These are phyloP conservation scores for Anguilla marmorata DNA, from an alignment of 2,797 vertebrate species.

Conservation along the genomic window DNA sequence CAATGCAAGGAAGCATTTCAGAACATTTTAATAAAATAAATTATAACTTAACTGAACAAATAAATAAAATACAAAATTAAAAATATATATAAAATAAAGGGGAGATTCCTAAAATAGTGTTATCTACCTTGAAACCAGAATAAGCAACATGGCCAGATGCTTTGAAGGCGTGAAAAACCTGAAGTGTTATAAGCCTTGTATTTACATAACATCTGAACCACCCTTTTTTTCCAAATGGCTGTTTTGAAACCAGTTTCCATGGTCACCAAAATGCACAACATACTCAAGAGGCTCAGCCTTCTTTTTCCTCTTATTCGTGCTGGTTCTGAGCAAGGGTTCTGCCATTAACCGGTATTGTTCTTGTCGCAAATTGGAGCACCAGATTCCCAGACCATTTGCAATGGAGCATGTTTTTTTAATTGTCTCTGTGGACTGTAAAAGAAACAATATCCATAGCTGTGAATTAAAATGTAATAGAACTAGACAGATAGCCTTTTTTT, in stretches of 20 bases:
- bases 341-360: neutral
- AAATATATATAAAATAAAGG: slow-evolving; percentile 11
- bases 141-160: neutral
- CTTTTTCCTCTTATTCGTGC: neutral
- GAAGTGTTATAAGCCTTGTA: slow-evolving; percentile 6
- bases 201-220: neutral
- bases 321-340: slow-evolving; percentile 7
- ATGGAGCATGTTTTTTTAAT: neutral
- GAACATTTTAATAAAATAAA: slow-evolving; percentile 20
- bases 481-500: neutral
- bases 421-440: slow-evolving; percentile 13
- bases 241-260: slow-evolving; percentile 3
- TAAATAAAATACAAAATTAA: neutral
- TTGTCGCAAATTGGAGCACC: neutral
- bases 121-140: slow-evolving; percentile 9
- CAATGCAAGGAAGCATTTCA: slow-evolving; percentile 8
- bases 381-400: neutral
- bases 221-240: neutral
- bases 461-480: neutral
- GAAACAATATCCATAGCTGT: neutral
- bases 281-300: neutral
- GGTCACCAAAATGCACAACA: slow-evolving; percentile 14
- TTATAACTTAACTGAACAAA: neutral
- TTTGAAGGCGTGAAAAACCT: neutral
- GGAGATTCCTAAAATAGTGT: neutral